Evolutionary conservation across 1,140 invertebrate genomes (phyloP).

Genomic region (Adelges cooleyi): DNA sequence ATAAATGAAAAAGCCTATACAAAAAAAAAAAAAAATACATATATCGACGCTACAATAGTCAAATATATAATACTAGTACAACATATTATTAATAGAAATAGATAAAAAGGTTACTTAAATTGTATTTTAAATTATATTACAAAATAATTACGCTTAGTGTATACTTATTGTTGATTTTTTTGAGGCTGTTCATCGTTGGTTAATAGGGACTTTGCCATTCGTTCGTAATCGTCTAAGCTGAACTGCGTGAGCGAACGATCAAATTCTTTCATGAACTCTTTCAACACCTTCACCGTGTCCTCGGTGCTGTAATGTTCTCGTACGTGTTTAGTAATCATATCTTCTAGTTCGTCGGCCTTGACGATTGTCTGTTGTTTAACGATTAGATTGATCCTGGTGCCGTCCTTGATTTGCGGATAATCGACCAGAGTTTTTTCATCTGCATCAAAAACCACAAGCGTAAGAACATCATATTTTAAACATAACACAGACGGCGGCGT

Average conservation of each 20-base stretch:
- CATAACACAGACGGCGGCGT: no score
- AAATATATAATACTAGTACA: background rate
- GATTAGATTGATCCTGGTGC: conserved; percentile 33
- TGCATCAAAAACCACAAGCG: conserved; percentile 24
- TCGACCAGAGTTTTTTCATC: conserved; percentile 34
- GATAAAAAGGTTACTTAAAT: conserved; percentile 14
- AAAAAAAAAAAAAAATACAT: conserved; percentile 23
- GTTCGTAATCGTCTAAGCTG: conserved; percentile 34
- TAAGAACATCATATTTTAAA: no score
- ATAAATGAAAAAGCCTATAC: conserved; percentile 9
- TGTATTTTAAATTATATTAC: background rate
- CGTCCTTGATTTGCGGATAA: conserved; percentile 34
- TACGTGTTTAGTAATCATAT: conserved; percentile 33
- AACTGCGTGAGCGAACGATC: conserved; percentile 32
- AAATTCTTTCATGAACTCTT: conserved; percentile 35
- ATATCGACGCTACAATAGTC: background rate
- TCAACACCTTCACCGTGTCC: conserved; percentile 32
- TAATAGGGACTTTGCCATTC: conserved; percentile 32
- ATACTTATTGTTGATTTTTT: background rate
- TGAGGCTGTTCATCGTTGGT: conserved; percentile 30
- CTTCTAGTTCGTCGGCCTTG: conserved; percentile 17
- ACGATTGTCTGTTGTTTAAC: conserved; percentile 30
- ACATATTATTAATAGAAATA: background rate
- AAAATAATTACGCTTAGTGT: no score
- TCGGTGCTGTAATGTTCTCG: conserved; percentile 30